phyloP scores from a whole-genome alignment of 2,113 vertebrate species.

The Neodon shergylaensis region DNA sequence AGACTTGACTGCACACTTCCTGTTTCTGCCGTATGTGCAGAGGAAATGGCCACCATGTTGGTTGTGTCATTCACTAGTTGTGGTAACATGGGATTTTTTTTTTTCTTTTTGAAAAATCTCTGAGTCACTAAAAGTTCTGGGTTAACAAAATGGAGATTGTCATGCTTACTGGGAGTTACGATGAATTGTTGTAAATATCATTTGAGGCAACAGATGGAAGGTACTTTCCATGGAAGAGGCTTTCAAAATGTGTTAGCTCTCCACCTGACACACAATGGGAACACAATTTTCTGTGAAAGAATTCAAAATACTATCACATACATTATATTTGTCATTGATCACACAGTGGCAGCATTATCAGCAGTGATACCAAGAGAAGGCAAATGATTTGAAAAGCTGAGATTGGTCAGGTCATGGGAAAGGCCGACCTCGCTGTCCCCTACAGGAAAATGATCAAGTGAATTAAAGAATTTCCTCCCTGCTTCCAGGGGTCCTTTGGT shows the following conservation, averaged over 20 bases:
- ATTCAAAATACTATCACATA: background rate
- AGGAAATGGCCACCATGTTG: background rate
- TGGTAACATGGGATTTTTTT: background rate
- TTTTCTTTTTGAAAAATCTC: background rate
- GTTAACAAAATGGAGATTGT: background rate
- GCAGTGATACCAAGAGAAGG: background rate
- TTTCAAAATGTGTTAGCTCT: conserved; percentile 10
- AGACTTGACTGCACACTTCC: background rate
- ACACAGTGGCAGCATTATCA: background rate
- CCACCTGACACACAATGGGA: background rate
- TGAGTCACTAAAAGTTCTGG: background rate
- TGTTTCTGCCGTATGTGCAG: background rate
- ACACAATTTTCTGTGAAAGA: background rate
- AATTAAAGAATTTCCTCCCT: conserved; percentile 62
- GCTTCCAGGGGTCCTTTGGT: conserved; percentile 56
- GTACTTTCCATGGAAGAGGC: background rate
- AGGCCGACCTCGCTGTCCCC: background rate
- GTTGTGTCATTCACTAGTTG: background rate
- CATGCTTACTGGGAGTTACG: background rate
- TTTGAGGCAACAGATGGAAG: conserved; percentile 13
- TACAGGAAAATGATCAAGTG: conserved; percentile 21
- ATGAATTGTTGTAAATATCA: background rate
- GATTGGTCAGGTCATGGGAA: background rate
- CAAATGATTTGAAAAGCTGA: background rate
- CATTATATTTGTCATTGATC: background rate